A percentile compares a stretch with the other conserved stretches of the same genome.
phyloP scores from a whole-genome alignment of 2,113 vertebrate species.

The Mustelus asterias region DNA sequence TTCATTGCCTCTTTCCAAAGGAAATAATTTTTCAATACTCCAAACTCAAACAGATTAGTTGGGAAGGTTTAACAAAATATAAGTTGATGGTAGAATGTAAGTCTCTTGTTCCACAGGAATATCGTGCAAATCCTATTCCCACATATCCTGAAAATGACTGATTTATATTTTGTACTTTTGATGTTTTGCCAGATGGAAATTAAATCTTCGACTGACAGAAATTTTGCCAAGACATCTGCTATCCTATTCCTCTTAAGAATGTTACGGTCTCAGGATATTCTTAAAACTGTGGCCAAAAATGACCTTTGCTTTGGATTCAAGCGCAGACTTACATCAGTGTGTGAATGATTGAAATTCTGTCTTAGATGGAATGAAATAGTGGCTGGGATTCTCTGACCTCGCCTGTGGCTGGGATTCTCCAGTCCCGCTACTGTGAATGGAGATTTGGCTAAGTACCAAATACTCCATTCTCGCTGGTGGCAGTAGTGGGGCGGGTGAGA shows the following conservation, averaged over 20 bases:
- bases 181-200: conserved; percentile 30
- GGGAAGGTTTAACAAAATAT: neutral
- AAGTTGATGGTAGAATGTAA: neutral
- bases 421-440: too few relatives aligned
- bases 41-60: neutral
- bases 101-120: neutral
- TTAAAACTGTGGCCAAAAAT: neutral
- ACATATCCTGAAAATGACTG: neutral
- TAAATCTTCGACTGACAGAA: neutral
- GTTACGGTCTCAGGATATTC: neutral
- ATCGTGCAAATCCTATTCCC: neutral
- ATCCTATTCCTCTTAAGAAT: neutral
- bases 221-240: neutral
- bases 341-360: neutral
- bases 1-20: neutral
- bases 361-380: neutral
- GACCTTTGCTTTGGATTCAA: neutral
- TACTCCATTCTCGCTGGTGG: too few relatives aligned
- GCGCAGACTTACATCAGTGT: neutral
- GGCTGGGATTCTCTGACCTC: too few relatives aligned
- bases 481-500: too few relatives aligned
- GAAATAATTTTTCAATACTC: neutral
- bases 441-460: too few relatives aligned
- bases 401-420: too few relatives aligned
- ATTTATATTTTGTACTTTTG: neutral